Conservation (phyloP, 2,113 vertebrate genomes). For the Craseonycteris thonglongyai region DNA sequence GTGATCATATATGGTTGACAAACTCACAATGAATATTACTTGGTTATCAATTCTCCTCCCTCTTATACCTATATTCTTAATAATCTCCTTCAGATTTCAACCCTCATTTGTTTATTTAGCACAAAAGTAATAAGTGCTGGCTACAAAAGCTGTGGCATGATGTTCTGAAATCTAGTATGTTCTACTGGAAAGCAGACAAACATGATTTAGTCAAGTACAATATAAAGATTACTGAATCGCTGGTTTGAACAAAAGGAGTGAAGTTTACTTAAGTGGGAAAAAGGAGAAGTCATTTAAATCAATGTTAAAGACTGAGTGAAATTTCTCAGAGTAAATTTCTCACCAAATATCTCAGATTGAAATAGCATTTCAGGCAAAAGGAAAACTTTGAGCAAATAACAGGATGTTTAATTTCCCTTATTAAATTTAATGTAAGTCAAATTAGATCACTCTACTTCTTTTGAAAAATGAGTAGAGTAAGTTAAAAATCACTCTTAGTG, state of each 20-base stretch:
- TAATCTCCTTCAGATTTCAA: background rate
- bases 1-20: background rate
- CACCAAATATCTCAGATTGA: background rate
- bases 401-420: background rate
- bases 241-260: background rate
- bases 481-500: background rate
- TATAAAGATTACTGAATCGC: background rate
- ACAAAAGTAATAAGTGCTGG: background rate
- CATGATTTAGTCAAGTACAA: background rate
- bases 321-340: background rate
- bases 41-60: background rate
- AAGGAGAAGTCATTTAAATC: background rate
- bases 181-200: background rate
- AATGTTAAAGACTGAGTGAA: background rate
- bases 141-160: background rate
- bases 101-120: background rate
- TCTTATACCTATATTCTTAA: background rate
- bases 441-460: background rate
- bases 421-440: conserved; percentile 6
- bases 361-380: background rate
- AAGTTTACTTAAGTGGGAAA: background rate
- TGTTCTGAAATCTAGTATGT: background rate
- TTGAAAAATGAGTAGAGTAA: background rate
- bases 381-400: background rate
- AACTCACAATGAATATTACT: background rate